Conservation (phyloP, 2,113 vertebrate genomes). For the Colinus virginianus region DNA sequence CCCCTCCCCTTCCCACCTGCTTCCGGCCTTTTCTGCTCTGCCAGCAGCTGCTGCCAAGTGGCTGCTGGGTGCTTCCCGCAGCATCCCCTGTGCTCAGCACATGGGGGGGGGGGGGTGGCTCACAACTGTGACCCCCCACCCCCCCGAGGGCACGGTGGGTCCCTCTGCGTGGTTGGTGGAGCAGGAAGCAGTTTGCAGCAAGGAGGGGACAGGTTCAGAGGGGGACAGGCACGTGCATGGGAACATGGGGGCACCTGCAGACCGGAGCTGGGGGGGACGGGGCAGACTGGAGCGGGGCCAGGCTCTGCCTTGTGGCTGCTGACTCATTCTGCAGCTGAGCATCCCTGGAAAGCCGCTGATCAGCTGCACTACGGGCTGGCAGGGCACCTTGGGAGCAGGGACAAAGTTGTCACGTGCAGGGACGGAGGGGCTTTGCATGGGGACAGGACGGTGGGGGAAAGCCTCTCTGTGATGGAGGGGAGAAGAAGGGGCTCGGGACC, state of each 20-base stretch:
- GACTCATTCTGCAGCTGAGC: conserved; percentile 70
- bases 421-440: not conserved
- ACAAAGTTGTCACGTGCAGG: not conserved
- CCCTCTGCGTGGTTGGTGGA: too few relatives aligned
- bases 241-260: not conserved
- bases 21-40: conserved; percentile 32
- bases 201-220: not conserved
- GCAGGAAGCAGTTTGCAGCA: not conserved
- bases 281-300: conserved; percentile 42
- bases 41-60: conserved; percentile 29
- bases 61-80: not conserved
- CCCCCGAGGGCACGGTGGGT: not conserved
- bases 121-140: not conserved
- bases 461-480: not conserved
- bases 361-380: conserved; percentile 21
- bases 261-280: not conserved
- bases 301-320: conserved; percentile 38
- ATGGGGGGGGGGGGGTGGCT: not conserved
- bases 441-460: not conserved
- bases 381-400: conserved; percentile 49
- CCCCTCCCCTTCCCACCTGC: not conserved
- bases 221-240: not conserved
- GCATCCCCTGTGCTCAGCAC: not conserved
- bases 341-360: conserved; percentile 56
- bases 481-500: not conserved